Evolutionary conservation across 2,113 vertebrate species (phyloP).

Genomic region (Hippocampus abdominalis): DNA sequence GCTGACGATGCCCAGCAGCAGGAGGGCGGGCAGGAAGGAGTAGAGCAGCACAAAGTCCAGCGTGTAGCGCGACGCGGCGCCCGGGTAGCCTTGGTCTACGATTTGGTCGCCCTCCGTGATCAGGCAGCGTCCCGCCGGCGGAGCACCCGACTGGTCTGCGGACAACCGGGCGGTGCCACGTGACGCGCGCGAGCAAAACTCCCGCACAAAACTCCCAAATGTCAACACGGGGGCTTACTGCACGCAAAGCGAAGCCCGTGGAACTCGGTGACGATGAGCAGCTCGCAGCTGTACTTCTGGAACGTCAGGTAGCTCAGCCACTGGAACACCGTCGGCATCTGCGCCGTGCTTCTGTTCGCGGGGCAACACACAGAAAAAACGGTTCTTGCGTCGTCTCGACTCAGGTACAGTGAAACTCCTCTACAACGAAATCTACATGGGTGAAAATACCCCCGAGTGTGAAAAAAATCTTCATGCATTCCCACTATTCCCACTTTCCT

Average conservation of each 20-base stretch:
- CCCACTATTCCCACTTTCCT: no score
- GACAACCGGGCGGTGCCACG: background rate
- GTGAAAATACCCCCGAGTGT: no score
- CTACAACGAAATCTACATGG: no score
- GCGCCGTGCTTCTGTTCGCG: constrained; percentile 77
- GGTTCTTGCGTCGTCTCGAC: no score
- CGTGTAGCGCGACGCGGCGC: constrained; percentile 77
- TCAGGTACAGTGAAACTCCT: no score
- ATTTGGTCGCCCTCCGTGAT: constrained; percentile 74
- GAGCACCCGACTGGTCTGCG: constrained; percentile 48
- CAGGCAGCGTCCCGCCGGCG: constrained; percentile 59
- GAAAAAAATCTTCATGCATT: no score
- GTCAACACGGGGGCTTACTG: constrained; percentile 73
- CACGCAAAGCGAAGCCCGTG: constrained; percentile 85
- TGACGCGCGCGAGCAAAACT: background rate
- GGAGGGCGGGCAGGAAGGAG: constrained; percentile 82
- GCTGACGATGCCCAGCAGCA: constrained; percentile 78
- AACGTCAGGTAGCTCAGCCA: constrained; percentile 89
- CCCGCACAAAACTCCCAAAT: no score
- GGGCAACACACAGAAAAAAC: background rate
- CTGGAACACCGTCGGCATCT: constrained; percentile 86
- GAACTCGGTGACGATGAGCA: constrained; percentile 92
- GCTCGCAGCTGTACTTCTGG: constrained; percentile 91
- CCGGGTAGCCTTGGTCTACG: constrained; percentile 81
- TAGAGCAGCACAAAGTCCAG: constrained; percentile 84